These are phyloP conservation scores for Tinea trinotella DNA, from an alignment of 2,888 invertebrate genomes.

Conservation along the genomic window DNA sequence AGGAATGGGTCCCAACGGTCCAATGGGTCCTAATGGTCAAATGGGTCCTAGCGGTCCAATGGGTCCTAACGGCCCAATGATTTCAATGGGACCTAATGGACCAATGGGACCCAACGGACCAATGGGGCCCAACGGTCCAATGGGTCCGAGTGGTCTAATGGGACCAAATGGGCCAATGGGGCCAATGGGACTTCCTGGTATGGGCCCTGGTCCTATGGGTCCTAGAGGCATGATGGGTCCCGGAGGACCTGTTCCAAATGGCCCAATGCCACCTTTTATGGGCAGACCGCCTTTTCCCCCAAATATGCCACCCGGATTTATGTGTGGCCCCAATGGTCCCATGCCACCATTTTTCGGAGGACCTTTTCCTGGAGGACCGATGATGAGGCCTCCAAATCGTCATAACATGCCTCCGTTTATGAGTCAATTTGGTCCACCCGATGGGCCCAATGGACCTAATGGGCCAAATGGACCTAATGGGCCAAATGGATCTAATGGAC, in stretches of 20 bases:
- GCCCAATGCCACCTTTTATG: constrained; percentile 35
- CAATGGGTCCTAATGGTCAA: constrained; percentile 21
- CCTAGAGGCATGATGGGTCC: not conserved
- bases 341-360: constrained; percentile 40
- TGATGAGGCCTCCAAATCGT: constrained; percentile 18
- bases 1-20: constrained; percentile 24
- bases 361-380: constrained; percentile 23
- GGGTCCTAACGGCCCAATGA: constrained; percentile 22
- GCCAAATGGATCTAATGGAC: not conserved
- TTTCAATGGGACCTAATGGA: constrained; percentile 23
- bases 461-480: constrained; percentile 17
- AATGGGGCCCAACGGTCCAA: constrained; percentile 23
- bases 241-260: not conserved
- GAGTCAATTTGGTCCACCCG: constrained; percentile 48
- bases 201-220: constrained; percentile 29
- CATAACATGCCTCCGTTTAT: constrained; percentile 32
- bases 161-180: constrained; percentile 30
- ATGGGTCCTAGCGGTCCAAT: constrained; percentile 24
- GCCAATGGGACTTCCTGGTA: constrained; percentile 28
- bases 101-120: constrained; percentile 22
- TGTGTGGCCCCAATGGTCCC: constrained; percentile 30
- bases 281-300: constrained; percentile 45
- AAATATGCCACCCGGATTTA: constrained; percentile 18
- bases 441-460: constrained; percentile 41
- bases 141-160: constrained; percentile 25